Evolutionary conservation across 2,113 vertebrate species (phyloP), one percentile per base, ranked within the genome.

Genomic region (Crotalus tigris): DNA sequence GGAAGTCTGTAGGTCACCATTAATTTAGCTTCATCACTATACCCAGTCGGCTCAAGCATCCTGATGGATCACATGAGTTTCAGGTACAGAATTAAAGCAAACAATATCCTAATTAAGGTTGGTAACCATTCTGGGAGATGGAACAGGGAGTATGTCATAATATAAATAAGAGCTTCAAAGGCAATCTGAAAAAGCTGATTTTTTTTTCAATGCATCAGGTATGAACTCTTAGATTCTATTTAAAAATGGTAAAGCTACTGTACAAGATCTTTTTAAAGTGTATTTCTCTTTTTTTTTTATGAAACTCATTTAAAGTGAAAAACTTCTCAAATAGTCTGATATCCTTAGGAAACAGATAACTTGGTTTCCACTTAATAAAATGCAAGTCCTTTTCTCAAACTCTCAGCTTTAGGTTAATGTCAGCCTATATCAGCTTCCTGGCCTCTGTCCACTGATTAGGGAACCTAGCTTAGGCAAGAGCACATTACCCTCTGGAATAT

Each of bases 331-430:
- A 92, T 49, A 57, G 39, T 53, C 59, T 89, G 24, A 17, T 57
- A 59, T 44, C 49, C 11, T 11, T 5, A 15, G 44, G 88, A 57
- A 85, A 85, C 4, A 85, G 5, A 88, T 51, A 51, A 49, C 53
- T 49, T 89, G 87, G 46, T 85, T 89, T 92, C 75, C 64, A 89
- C 85, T 89, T 57, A 81, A 88, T 88, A 57, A 89, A 85, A 92
- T 85, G 24, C 46, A 55, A 89, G 19, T 5, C 64, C 58, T 92
- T 89, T 57, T 46, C 26, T 26, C 87, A 57, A 44, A 23, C 46
- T 54, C 24, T 75, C 33, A 23, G 39, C 26, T 4, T 51, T 59
- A 26, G 5, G 29, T 51, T n/a, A 53, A 90, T 11, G 19, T 33
- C 44, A 33, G 33, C 54, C 13, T 12, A 11, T 9, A 75, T 46